Conservation (phyloP, 2,888 invertebrate species). For the Disparrhopalites patrizii region DNA sequence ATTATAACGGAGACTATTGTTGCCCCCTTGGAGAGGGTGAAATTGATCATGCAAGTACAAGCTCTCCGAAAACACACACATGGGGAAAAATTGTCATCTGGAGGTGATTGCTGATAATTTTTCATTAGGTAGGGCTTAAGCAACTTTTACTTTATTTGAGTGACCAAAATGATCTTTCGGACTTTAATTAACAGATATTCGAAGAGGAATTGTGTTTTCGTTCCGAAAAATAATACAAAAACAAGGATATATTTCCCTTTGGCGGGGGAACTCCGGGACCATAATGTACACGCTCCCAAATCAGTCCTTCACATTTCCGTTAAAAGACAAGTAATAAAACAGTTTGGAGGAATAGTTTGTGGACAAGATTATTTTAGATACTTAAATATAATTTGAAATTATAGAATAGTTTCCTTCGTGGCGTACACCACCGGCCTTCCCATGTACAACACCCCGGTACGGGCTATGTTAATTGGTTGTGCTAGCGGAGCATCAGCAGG, state of each 20-base stretch:
- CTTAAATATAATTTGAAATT: too few species aligned
- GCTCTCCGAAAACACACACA: background rate
- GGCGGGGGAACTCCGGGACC: background rate
- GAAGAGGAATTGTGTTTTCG: background rate
- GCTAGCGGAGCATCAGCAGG: background rate
- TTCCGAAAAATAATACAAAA: background rate
- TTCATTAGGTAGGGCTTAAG: too few species aligned
- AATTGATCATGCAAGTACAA: background rate
- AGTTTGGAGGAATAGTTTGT: too few species aligned
- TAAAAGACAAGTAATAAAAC: background rate
- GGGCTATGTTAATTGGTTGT: background rate
- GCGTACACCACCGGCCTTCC: background rate
- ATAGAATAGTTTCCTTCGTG: background rate
- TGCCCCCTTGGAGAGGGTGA: background rate
- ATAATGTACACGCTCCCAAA: background rate
- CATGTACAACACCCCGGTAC: background rate
- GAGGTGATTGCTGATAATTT: too few species aligned
- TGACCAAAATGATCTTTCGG: too few species aligned
- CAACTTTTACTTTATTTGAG: too few species aligned
- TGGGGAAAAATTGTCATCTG: background rate
- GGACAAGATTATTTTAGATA: too few species aligned
- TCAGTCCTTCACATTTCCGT: background rate
- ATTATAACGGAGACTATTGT: background rate
- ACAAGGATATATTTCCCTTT: background rate
- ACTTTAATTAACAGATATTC: too few species aligned